Percentiles rank a stretch among this genome's conserved stretches.
phyloP scores from a whole-genome alignment of 2,113 vertebrate genomes.

The Lophotis ruficrista region DNA sequence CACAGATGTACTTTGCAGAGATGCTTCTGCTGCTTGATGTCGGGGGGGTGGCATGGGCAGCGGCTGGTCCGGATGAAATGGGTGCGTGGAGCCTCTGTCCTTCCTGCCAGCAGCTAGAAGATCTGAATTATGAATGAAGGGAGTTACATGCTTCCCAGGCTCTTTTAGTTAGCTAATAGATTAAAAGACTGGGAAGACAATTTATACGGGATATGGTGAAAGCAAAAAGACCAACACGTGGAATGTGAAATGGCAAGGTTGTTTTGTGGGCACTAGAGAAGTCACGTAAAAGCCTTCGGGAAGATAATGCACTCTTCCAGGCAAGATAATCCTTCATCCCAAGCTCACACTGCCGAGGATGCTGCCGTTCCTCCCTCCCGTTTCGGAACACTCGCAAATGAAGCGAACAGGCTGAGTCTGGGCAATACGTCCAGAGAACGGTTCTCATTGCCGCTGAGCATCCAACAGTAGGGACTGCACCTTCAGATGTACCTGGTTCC shows the following conservation, averaged over 20 bases:
- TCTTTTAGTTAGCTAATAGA: background rate
- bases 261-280: background rate
- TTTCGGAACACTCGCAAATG: accelerated
- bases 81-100: background rate
- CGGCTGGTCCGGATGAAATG: accelerated
- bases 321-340: background rate
- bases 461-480: background rate
- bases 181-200: background rate
- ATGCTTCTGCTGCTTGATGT: background rate
- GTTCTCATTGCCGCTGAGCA: background rate
- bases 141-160: background rate
- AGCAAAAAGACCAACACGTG: background rate
- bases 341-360: background rate
- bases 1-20: background rate
- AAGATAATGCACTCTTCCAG: background rate
- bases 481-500: background rate
- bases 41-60: background rate
- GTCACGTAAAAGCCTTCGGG: background rate
- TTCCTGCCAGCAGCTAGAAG: background rate
- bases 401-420: background rate
- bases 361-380: background rate
- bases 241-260: background rate
- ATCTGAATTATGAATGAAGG: background rate
- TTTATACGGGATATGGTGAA: background rate
- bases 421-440: background rate